Evolutionary conservation across 2,113 vertebrate species (phyloP).

Genomic region (Pycnonotus jocosus): DNA sequence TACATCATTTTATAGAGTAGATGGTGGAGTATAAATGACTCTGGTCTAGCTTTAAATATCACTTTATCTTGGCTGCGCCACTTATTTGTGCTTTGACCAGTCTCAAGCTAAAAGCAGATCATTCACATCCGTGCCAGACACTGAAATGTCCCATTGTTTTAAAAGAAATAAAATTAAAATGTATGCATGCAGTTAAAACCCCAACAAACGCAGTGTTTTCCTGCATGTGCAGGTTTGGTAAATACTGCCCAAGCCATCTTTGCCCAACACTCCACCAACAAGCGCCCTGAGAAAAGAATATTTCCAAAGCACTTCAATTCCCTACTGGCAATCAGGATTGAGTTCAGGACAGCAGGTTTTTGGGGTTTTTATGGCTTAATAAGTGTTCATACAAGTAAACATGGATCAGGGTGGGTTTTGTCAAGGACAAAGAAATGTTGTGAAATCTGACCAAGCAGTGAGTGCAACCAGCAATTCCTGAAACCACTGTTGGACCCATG

Average conservation of each 20-base stretch:
- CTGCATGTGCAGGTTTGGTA: neutral
- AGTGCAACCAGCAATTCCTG: neutral
- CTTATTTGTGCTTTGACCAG: neutral
- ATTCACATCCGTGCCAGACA: neutral
- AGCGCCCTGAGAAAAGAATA: neutral
- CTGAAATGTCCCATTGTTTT: neutral
- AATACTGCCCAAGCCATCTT: neutral
- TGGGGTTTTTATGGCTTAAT: neutral
- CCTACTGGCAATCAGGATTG: neutral
- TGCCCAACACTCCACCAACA: neutral
- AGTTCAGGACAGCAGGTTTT: neutral
- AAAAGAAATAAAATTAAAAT: neutral
- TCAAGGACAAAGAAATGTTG: neutral
- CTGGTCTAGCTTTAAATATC: neutral
- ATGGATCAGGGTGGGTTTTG: neutral
- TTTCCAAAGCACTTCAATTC: neutral
- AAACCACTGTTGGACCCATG: neutral
- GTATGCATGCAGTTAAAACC: accelerated
- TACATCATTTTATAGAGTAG: neutral
- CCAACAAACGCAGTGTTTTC: neutral
- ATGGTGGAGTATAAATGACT: neutral
- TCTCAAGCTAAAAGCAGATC: neutral
- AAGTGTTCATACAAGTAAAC: neutral
- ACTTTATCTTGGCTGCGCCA: neutral
- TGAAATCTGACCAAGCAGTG: neutral